phyloP scores from a whole-genome alignment of 2,888 invertebrate genomes.

The Mycalesis mineus region DNA sequence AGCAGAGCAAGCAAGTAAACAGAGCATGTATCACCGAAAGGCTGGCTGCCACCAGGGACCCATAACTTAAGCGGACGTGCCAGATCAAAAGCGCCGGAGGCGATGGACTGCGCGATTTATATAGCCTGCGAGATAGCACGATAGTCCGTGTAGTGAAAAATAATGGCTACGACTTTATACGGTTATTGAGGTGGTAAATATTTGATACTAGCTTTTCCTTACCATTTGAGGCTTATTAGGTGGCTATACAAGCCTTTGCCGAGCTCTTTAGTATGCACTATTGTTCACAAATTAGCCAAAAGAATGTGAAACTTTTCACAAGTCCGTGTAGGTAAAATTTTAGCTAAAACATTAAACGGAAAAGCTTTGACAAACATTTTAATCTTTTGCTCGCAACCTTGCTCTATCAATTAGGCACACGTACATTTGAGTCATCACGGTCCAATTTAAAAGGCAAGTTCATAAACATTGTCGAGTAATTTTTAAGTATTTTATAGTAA shows the following conservation, averaged over 20 bases:
- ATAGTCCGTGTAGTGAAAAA: constrained; percentile 54
- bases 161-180: constrained; percentile 45
- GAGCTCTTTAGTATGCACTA: neutral
- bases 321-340: no score
- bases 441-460: no score
- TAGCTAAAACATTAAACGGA: no score
- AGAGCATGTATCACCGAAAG: constrained; percentile 36
- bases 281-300: neutral
- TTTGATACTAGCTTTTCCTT: constrained; percentile 12
- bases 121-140: constrained; percentile 40
- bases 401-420: no score
- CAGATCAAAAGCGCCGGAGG: constrained; percentile 64
- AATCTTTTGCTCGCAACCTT: no score
- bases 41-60: constrained; percentile 56
- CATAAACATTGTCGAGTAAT: no score
- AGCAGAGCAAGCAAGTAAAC: constrained; percentile 30
- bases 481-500: no score
- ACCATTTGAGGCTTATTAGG: neutral
- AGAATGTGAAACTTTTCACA: no score
- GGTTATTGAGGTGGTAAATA: constrained; percentile 16
- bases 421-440: no score
- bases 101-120: constrained; percentile 60
- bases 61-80: constrained; percentile 65
- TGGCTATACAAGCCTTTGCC: no score
- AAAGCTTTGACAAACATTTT: no score